phyloP scores from a whole-genome alignment of 2,797 vertebrate species.

The Tenualosa thibaudeaui region DNA sequence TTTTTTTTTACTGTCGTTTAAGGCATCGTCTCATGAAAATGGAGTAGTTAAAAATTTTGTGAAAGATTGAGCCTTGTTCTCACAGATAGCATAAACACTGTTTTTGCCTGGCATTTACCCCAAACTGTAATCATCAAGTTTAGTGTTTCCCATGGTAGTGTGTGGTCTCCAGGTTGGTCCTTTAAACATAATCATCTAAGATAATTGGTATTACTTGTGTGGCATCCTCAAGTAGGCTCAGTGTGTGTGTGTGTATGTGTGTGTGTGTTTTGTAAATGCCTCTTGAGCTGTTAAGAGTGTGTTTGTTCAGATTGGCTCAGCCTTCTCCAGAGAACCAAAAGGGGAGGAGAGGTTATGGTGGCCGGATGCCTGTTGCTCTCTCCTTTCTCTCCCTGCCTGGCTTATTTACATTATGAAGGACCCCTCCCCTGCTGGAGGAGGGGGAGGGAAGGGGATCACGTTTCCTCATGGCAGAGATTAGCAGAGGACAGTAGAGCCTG shows the following conservation, averaged over 20 bases:
- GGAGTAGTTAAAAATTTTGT: not conserved
- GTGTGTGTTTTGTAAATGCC: not conserved
- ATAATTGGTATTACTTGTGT: constrained; percentile 39
- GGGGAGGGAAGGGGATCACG: constrained; percentile 34
- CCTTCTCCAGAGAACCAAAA: constrained; percentile 31
- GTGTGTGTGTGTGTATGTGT: not conserved
- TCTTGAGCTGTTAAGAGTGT: constrained; percentile 19
- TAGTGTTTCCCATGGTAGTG: constrained; percentile 30
- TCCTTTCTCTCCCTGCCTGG: not conserved
- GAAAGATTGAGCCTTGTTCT: not conserved
- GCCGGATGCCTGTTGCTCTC: constrained; percentile 43
- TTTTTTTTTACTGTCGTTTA: not conserved
- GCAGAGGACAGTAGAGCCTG: constrained; percentile 51
- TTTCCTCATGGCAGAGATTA: constrained; percentile 60
- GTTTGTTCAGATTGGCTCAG: not conserved
- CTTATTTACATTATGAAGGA: constrained; percentile 49
- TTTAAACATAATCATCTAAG: constrained; percentile 7
- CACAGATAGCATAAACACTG: not conserved
- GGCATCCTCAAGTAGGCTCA: not conserved
- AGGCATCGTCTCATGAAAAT: not conserved
- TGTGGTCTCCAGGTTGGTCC: constrained; percentile 40
- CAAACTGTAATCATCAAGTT: constrained; percentile 1
- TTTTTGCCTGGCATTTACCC: not conserved
- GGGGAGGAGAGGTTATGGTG: not conserved
- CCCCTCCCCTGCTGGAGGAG: constrained; percentile 49